phyloP scores from a whole-genome alignment of 1,140 invertebrate species.

The Heliconius nattereri region DNA sequence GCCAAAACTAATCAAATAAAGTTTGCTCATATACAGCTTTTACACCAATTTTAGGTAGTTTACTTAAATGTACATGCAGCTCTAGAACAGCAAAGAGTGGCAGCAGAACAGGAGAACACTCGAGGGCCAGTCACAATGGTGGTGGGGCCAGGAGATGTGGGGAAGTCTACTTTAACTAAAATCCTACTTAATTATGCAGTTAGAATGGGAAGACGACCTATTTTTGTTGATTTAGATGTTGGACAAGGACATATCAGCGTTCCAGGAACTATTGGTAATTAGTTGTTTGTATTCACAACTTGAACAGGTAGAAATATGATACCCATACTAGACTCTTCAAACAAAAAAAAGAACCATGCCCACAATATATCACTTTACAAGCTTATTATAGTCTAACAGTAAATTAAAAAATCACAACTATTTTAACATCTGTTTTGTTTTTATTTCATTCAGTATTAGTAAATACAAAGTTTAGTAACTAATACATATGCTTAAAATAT shows the following conservation, averaged over 20 bases:
- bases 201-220: conserved; percentile 90
- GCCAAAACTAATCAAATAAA: no score
- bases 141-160: conserved; percentile 97
- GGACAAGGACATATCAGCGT: conserved; percentile 97
- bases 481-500: neutral
- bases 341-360: no score
- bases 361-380: no score
- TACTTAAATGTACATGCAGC: conserved; percentile 98
- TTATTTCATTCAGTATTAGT: no score
- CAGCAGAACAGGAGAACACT: conserved; percentile 87
- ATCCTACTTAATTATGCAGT: conserved; percentile 97
- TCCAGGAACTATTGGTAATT: conserved; percentile 92
- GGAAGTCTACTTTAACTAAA: conserved; percentile 95
- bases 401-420: no score
- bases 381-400: no score
- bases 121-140: conserved; percentile 93
- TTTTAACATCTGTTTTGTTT: no score
- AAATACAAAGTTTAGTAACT: neutral
- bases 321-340: no score
- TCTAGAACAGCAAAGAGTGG: conserved; percentile 92
- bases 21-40: no score
- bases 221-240: conserved; percentile 98
- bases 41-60: conserved; percentile 79
- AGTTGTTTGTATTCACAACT: neutral
- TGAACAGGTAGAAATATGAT: conserved; percentile 30